Base-by-base conservation (phyloP, 2,113 vertebrate species). In the Ictalurus furcatus region DNA sequence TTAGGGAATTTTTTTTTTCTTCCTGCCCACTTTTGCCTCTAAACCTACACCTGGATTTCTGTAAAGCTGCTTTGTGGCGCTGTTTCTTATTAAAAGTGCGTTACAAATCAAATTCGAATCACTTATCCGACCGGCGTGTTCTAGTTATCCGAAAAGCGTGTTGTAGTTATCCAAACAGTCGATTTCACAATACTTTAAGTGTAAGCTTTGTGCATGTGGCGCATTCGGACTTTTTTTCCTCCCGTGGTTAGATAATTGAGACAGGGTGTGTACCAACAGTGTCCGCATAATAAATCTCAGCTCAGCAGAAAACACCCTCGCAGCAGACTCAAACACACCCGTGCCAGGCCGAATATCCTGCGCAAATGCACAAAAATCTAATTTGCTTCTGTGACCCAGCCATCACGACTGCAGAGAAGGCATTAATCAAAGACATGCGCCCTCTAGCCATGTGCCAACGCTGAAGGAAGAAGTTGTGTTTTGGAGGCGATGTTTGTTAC, bases 321-420 rank as follows among this genome's bases (percentile, higher is more conserved):
- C 40, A 44, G 58, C 87, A 78, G 23, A 88, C 79, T 85, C 56
- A 56, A 82, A 81, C 71, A 88, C 81, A 44, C 88, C 88, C 59
- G 52, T 87, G 58, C 61, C 56, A 81, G 85, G 63, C 48, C 17
- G 7, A 65, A 58, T 69, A 85, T 89, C 84, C 86, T 82, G 67
- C 37, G 61, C 79, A 52, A 91, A 52, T 65, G 80, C 80, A 48
- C 78, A 16, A 78, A 78, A 90, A 90, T 85, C 76, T 63, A 88
- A 87, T 90, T 90, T 74, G 54, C 52, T 90, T 9, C 54, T 71
- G 59, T 81, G 86, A 37, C 69, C 63, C 52, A 88, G 65, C 65
- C 88, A 80, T 85, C 11, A 59, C 52, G 82, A 40, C 87, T 76
- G 80, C 61, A 44, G 81, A 74, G 84, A 86, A 86, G 58, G 30